Base-by-base conservation (phyloP, 2,797 vertebrate species). In the Pteropus rufus region DNA sequence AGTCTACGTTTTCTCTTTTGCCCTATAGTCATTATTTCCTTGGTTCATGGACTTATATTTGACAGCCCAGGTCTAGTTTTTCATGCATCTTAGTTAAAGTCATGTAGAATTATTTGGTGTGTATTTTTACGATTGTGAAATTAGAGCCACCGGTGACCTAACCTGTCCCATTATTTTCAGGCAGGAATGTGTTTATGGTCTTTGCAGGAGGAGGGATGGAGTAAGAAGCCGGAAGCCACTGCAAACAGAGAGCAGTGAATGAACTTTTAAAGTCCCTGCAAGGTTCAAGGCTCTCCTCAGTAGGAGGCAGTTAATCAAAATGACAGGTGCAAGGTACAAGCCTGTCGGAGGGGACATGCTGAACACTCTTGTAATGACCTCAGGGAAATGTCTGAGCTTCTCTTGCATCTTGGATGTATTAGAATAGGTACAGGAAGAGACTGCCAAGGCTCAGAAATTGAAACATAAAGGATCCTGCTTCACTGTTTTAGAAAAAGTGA, bases 241-340 rank as follows among this genome's bases (percentile, higher is more conserved):
- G 36, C 31, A 41, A 31, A 41, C 26, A 60, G 67, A 87, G 44
- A 92, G 85, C 12, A 14, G 39, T 58, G 77, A 95, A 75, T 72
- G 77, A 94, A 88, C 84, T 89, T 91, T 26, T 44, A 83, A 91
- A 73, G 52, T 73, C 65, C 81, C 69, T 44, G 1, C 52, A 39
- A 49, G 89, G 44, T 79, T 75, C 31, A 21, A 56, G 62, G 56
- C 18, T 60, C 18, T 65, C 10, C 5, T 79, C 62, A 76, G 23
- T 31, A 39, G 60, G 82, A 89, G 91, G 65, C 23, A 70, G 88
- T 94, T 89, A 44, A 93, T 94, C 95, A 91, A 73, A 93, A 69
- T 58, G 93, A 91, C 54, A 93, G 83, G 64, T 46, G 23, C 49
- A 10, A 92, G 70, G 49, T 29, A 31, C 2, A 82, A 81, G 89